Evolutionary conservation across 2,797 vertebrate genomes (phyloP), one percentile per base, ranked within the genome.

Genomic region (Alectoris magna): DNA sequence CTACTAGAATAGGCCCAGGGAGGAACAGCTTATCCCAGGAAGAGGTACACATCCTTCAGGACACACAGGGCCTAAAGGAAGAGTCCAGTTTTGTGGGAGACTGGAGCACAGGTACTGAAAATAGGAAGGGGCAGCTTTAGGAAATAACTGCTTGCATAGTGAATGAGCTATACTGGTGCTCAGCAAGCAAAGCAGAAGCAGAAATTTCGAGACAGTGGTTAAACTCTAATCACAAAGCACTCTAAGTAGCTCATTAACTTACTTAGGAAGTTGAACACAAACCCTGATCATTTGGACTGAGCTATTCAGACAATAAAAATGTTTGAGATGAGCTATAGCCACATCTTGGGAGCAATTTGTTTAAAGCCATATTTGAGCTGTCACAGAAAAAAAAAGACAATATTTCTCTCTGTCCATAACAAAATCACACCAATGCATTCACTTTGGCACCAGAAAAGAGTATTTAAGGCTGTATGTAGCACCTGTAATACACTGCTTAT

Each of bases 161-260:
- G 62, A 87, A 91, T 58, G 51, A 91, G 64, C 63, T 87, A 75
- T 39, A 34, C 10, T 56, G 43, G 85, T 14, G 23, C 53, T 26
- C 6, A 93, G 49, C 38, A 87, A 87, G 76, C 34, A 80, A 92
- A 92, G 88, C 44, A 89, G 70, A 83, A 75, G 67, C 83, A 84
- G 80, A 71, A 78, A 78, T 90, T 87, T 24, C 46, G 29, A 95
- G 84, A 63, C 11, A 36, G 9, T 1, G 0, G 56, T 48, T 89
- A 87, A 88, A 94, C 34, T 59, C 69, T 51, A 80, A 10, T 71
- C 55, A 84, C 29, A 17, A 67, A 71, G 64, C 78, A 84, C 48
- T 69, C 79, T 67, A 68, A 87, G 88, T 83, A 93, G n/a, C 77
- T 87, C 89, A 78, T 90, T 92, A 88, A 90, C 74, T 91, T 93